These are phyloP conservation scores for Drosophila bunnanda DNA, from an alignment of 2,888 invertebrate species.

Conservation along the genomic window DNA sequence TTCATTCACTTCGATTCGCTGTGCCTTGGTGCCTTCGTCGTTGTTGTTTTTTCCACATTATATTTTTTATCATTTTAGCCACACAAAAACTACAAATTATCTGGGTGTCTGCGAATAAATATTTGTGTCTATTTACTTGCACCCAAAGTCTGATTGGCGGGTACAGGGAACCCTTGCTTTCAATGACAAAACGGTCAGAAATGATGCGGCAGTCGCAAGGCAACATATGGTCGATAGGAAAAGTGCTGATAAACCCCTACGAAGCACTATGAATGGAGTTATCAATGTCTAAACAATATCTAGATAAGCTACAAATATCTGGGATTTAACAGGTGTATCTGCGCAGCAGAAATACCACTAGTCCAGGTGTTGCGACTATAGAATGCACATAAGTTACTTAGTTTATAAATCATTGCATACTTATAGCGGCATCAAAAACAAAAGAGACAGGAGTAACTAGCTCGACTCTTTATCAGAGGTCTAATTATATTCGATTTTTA, in stretches of 20 bases:
- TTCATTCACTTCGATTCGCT: conserved; percentile 51
- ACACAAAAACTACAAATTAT: conserved; percentile 57
- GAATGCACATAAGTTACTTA: neutral
- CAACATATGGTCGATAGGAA: neutral
- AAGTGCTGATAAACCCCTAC: conserved; percentile 5
- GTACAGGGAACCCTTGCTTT: conserved; percentile 49
- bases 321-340: neutral
- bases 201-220: neutral
- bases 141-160: conserved; percentile 48
- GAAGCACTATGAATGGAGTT: neutral
- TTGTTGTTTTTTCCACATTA: conserved; percentile 43
- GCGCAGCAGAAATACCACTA: neutral
- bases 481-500: too few species aligned
- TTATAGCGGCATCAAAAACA: neutral
- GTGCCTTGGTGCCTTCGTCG: conserved; percentile 9
- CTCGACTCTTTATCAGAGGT: too few species aligned
- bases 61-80: conserved; percentile 55
- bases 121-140: conserved; percentile 61
- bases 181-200: conserved; percentile 23
- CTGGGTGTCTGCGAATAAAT: conserved; percentile 28
- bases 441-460: too few species aligned
- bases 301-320: neutral
- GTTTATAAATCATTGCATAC: neutral
- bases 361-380: neutral
- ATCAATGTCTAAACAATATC: neutral